These are phyloP conservation scores for Gymnarchus niloticus DNA, from an alignment of 2,113 vertebrate species.

Conservation along the genomic window DNA sequence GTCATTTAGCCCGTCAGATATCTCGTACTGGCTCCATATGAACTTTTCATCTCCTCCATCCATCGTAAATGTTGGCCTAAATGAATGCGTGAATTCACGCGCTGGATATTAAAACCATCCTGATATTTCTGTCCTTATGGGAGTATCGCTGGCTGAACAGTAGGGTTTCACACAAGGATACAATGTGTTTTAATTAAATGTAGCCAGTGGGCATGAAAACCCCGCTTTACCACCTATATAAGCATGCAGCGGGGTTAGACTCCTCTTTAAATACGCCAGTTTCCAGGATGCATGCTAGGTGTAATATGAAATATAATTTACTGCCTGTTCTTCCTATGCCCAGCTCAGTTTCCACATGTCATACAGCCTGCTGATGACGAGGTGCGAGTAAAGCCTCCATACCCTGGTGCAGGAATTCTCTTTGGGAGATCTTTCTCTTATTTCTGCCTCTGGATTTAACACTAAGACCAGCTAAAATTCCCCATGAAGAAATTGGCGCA, in stretches of 20 bases:
- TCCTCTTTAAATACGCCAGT: no score
- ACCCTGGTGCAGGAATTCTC: slow-evolving; percentile 19
- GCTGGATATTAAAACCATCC: background rate
- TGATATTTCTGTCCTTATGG: background rate
- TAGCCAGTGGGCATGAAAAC: no score
- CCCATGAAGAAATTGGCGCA: background rate
- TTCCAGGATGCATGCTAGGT: background rate
- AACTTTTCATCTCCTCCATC: no score
- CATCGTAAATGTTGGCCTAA: background rate
- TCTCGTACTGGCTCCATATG: no score
- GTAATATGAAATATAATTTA: slow-evolving; percentile 2
- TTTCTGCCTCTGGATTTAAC: background rate
- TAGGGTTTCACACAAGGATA: no score
- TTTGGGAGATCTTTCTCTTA: background rate
- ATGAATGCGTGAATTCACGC: background rate
- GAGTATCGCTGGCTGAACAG: background rate
- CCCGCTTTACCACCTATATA: background rate
- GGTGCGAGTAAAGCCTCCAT: no score
- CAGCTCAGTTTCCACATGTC: background rate
- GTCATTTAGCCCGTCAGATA: no score
- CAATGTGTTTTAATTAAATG: no score
- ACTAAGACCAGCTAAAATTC: background rate
- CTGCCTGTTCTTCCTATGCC: slow-evolving; percentile 4
- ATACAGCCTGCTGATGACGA: slow-evolving; percentile 28
- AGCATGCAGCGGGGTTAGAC: no score